These are phyloP conservation scores for Synergus umbraculus DNA, from an alignment of 2,888 invertebrate genomes.

Conservation along the genomic window DNA sequence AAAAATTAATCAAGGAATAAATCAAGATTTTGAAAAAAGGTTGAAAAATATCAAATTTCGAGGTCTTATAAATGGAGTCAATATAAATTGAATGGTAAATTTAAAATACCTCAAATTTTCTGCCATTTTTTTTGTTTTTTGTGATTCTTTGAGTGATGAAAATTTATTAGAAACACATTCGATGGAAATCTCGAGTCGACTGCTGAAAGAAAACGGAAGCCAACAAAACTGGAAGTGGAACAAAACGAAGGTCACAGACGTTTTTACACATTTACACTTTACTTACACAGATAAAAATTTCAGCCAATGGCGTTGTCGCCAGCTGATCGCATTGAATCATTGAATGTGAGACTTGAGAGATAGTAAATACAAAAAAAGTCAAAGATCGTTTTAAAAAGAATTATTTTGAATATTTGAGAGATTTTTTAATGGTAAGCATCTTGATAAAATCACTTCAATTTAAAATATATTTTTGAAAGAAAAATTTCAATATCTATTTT, in stretches of 20 bases:
- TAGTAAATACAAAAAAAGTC: neutral
- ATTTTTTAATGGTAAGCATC: no score
- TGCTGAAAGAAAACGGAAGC: neutral
- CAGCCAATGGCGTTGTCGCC: neutral
- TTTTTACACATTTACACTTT: no score
- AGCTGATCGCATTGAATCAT: neutral
- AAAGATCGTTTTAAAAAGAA: neutral
- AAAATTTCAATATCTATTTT: no score
- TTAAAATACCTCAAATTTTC: neutral
- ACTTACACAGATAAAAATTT: neutral
- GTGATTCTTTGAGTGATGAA: neutral
- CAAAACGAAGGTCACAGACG: no score
- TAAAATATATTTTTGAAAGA: no score
- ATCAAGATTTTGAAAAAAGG: neutral
- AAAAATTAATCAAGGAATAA: neutral
- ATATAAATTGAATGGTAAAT: neutral
- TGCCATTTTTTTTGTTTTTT: neutral
- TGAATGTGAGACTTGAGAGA: neutral
- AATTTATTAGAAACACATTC: neutral
- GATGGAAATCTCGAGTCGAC: neutral
- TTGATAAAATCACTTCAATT: no score
- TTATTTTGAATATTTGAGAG: no score
- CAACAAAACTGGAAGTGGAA: neutral
- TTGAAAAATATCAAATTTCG: neutral
- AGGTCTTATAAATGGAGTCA: neutral